Conservation (phyloP, 2,113 vertebrate species). For the Lophotis ruficrista region DNA sequence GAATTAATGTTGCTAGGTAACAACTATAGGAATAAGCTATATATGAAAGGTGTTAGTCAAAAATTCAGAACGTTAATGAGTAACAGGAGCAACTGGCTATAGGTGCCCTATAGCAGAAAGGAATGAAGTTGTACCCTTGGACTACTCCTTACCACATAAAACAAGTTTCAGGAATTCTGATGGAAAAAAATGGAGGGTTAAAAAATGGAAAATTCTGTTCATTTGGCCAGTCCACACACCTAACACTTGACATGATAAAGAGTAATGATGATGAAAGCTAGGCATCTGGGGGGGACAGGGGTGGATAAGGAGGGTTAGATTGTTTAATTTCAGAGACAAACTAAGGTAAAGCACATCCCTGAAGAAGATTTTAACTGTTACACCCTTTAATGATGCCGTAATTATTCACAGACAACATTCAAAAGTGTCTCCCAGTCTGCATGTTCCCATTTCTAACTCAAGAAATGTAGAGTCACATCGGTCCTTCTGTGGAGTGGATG, state of each 20-base stretch:
- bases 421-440: neutral
- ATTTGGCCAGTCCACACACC: neutral
- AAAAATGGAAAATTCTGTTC: neutral
- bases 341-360: neutral
- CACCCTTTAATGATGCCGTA: neutral
- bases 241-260: neutral
- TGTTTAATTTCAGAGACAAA: neutral
- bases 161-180: neutral
- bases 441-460: neutral
- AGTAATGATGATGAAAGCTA: neutral
- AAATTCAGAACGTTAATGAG: neutral
- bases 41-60: neutral
- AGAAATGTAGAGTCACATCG: neutral
- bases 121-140: neutral
- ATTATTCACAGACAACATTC: neutral
- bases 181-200: neutral
- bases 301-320: neutral
- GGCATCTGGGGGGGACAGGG: accelerated
- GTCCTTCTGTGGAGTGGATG: neutral
- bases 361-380: neutral
- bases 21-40: neutral
- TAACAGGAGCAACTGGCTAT: neutral
- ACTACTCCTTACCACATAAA: neutral
- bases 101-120: neutral
- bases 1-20: slow-evolving; percentile 54